Percentiles rank a stretch among this genome's conserved stretches.
phyloP scores from a whole-genome alignment of 2,797 vertebrate genomes.

The Melanotaenia boesemani region DNA sequence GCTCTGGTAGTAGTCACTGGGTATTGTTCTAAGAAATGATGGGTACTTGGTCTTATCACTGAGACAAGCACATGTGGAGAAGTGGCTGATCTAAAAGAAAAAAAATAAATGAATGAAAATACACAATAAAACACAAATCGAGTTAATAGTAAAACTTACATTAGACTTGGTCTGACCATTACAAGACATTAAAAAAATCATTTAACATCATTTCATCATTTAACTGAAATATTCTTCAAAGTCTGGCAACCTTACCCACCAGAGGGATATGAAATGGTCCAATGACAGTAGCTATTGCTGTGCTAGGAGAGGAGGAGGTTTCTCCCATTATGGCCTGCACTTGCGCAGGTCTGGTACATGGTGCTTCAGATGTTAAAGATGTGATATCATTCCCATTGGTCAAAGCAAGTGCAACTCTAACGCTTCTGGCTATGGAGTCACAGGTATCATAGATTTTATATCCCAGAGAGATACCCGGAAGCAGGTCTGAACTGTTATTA shows the following conservation, averaged over 20 bases:
- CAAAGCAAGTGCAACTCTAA: slow-evolving; percentile 71
- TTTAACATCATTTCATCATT: too few relatives aligned
- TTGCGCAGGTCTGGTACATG: slow-evolving; percentile 66
- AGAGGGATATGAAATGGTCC: slow-evolving; percentile 78
- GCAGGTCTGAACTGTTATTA: slow-evolving; percentile 77
- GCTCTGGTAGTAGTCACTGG: slow-evolving; percentile 83
- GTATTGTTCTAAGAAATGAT: slow-evolving; percentile 83
- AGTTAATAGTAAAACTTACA: too few relatives aligned
- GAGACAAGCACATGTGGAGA: slow-evolving; percentile 82
- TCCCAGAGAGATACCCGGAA: slow-evolving; percentile 75
- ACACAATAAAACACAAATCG: neutral
- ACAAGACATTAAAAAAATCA: too few relatives aligned
- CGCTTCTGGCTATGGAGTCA: slow-evolving; percentile 67
- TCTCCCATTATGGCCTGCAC: slow-evolving; percentile 80
- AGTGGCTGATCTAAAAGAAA: slow-evolving; percentile 77
- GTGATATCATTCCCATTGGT: slow-evolving; percentile 61
- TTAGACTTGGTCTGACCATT: too few relatives aligned
- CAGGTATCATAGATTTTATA: slow-evolving; percentile 78
- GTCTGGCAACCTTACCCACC: slow-evolving; percentile 53
- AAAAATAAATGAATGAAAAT: too few relatives aligned
- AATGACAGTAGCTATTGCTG: slow-evolving; percentile 74
- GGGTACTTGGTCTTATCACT: slow-evolving; percentile 80
- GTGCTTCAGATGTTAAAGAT: slow-evolving; percentile 1
- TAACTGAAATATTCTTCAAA: neutral
- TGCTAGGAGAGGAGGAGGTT: slow-evolving; percentile 75